Conservation (phyloP, 2,797 vertebrate genomes). For the Buceros bicornis region DNA sequence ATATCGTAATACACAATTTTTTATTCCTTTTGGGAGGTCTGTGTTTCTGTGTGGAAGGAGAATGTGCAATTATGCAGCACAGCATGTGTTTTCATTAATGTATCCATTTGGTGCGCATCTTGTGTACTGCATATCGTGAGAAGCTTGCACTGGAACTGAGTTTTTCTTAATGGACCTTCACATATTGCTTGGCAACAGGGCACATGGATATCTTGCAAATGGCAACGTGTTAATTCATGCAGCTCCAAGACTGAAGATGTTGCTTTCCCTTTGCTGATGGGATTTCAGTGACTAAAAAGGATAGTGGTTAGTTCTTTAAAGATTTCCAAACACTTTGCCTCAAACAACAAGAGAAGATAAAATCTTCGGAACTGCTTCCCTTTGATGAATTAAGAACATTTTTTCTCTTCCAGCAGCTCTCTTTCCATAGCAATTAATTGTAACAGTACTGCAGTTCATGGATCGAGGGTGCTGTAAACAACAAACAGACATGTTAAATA, state of each 20-base stretch:
- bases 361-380: background rate
- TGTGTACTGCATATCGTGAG: background rate
- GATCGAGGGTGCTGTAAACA: background rate
- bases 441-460: background rate
- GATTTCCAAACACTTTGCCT: background rate
- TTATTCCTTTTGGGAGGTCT: background rate
- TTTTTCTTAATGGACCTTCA: background rate
- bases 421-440: background rate
- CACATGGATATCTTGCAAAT: background rate
- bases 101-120: background rate
- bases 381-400: background rate
- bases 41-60: background rate
- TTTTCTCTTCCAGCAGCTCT: background rate
- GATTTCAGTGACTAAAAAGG: background rate
- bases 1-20: background rate
- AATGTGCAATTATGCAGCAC: background rate
- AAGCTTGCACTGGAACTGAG: background rate
- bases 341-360: background rate
- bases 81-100: background rate
- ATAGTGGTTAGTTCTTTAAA: background rate
- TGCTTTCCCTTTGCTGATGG: background rate
- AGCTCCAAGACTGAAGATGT: background rate
- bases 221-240: background rate
- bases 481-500: background rate
- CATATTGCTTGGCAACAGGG: background rate